Percentiles rank a stretch among this genome's conserved stretches.
These are phyloP conservation scores for Zoroaster sp. DNA, from an alignment of 53 echinoderm and acorn worm species.

Conservation along the genomic window DNA sequence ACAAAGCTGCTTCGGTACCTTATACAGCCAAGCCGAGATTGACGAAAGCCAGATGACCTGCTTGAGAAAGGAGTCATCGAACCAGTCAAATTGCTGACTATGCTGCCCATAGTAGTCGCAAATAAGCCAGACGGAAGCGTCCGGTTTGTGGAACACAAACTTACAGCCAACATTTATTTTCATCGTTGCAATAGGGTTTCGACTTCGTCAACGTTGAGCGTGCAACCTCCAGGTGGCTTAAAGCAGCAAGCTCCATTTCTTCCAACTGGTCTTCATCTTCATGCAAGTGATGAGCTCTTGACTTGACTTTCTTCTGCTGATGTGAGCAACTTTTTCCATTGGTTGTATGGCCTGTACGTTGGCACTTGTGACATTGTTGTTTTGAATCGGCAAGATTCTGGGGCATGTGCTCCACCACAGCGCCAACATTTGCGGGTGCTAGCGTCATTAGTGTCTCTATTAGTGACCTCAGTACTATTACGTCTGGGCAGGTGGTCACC, in stretches of 20 bases:
- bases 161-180: no score
- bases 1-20: no score
- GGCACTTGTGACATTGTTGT: not conserved
- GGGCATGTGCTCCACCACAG: not conserved
- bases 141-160: no score
- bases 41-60: no score
- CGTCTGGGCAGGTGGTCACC: not conserved
- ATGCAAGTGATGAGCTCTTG: not conserved
- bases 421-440: not conserved
- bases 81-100: no score
- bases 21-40: no score
- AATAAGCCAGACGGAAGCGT: no score
- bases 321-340: not conserved
- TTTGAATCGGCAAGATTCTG: not conserved
- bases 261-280: not conserved
- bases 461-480: not conserved
- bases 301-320: not conserved
- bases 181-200: no score
- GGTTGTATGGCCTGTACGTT: not conserved
- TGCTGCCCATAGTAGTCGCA: no score
- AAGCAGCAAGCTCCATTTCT: not conserved
- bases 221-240: not conserved
- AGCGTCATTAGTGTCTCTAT: not conserved
- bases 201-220: no score
- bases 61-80: no score